Base-by-base conservation (phyloP, 2,888 invertebrate species). In the Agonopterix subpropinquella region DNA sequence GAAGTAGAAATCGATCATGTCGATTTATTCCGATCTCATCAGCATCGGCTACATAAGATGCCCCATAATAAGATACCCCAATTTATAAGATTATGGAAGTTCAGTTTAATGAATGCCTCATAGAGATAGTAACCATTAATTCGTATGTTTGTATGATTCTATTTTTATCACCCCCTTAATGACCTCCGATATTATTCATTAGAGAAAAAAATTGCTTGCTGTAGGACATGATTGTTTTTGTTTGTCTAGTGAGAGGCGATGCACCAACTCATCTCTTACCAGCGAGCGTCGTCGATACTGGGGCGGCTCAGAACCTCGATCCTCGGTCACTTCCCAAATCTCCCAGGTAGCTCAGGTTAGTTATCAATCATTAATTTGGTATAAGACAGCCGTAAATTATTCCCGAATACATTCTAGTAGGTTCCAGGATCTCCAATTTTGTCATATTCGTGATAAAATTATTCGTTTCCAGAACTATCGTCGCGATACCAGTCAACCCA, bases 401-500 rank as follows among this genome's bases (percentile, higher is more conserved):
- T 18, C 3, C 4, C 18, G 18, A 28, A 28, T 5, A 39, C 2
- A 37, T 37, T 37, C 39, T 4, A 10, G 0, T 37, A n/a, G 39
- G n/a, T 37, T 10, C 1, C 10, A 39, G 10, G 4, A 4, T 39
- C 10, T 10, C 5, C 39, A 39, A 39, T 10, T 10, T 9, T 36
- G 35, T 8, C 8, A 4, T 37, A 9, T 4, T 9, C 10, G 41
- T 11, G 8, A 28, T 28, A 28, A 9, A 36, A 41, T 36, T 5
- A 18, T 47, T 15, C 15, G 39, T 44, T 49, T 49, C 72, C 47
- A 89, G 89, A 88, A 80, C 43, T 89, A 86, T 51, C 85, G 89
- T 5, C 80, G 89, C 0, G 89, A 89, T 59, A 83, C 86, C 10
- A 78, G 77, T 39, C 89, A 89, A 56, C 84, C 89, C 57, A 95